Percentiles rank a stretch among this genome's conserved stretches.
Conservation (phyloP, 2,888 invertebrate species). For the Linyphia triangularis region DNA sequence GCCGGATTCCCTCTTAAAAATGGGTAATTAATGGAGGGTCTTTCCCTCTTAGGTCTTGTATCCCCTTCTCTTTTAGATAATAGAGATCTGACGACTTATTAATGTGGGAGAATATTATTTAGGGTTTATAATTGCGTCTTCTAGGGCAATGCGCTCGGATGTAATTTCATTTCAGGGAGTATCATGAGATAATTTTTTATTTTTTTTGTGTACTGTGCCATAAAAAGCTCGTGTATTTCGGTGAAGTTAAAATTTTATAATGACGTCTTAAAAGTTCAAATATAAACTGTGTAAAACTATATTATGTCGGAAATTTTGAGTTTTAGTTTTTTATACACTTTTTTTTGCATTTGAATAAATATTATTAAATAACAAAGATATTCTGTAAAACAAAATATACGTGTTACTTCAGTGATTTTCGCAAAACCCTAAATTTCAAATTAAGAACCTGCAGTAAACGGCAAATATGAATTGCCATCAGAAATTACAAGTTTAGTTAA, state of each 20-base stretch:
- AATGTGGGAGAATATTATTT: constrained; percentile 51
- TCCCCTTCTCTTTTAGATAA: constrained; percentile 13
- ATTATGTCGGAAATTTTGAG: no score
- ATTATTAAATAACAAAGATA: no score
- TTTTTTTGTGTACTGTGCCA: not conserved
- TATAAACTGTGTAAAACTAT: not conserved
- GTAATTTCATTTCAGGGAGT: not conserved
- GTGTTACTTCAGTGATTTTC: no score
- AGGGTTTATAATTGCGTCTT: constrained; percentile 17
- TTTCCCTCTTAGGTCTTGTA: not conserved
- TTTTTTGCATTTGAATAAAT: no score
- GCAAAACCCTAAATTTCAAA: no score
- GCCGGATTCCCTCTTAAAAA: constrained; percentile 2
- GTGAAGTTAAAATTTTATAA: not conserved
- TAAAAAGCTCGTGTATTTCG: not conserved
- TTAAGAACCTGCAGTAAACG: no score
- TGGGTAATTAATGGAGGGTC: constrained; percentile 70
- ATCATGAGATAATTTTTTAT: not conserved
- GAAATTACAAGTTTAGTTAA: no score
- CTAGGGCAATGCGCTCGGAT: not conserved
- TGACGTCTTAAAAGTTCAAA: not conserved
- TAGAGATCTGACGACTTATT: constrained; percentile 47
- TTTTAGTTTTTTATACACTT: no score
- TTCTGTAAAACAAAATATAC: no score
- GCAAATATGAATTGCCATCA: no score